A percentile compares a stretch with the other conserved stretches of the same genome.
Conservation (phyloP, 2,888 invertebrate genomes). For the Corbicula japonica region DNA sequence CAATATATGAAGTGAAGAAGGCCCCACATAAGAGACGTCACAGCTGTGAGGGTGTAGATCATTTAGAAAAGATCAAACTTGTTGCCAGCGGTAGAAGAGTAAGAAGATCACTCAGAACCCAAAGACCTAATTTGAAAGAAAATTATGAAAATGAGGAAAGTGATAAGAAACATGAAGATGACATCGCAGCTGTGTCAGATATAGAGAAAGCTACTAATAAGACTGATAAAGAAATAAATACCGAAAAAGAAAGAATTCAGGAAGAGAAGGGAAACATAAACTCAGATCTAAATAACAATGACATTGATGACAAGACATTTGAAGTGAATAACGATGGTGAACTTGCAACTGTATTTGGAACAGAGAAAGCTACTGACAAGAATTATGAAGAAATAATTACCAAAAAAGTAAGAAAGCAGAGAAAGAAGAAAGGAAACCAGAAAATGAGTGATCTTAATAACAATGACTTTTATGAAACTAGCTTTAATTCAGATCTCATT, state of each 20-base stretch:
- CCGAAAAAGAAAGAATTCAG: no score
- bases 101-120: conserved; percentile 41
- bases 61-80: conserved; percentile 32
- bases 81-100: conserved; percentile 35
- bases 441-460: background rate
- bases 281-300: background rate
- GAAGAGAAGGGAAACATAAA: background rate
- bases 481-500: no score
- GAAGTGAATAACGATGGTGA: no score
- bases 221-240: background rate
- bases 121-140: background rate
- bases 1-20: conserved; percentile 56
- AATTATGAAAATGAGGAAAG: background rate
- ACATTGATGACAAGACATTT: background rate
- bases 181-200: background rate
- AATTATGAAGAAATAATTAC: no score
- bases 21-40: conserved; percentile 64
- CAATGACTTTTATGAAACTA: no score
- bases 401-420: no score
- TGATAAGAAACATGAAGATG: background rate
- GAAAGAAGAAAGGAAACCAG: background rate
- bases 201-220: background rate
- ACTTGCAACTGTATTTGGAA: no score
- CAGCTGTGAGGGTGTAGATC: conserved; percentile 17
- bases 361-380: no score